Evolutionary conservation across 2,113 vertebrate species (phyloP).

Genomic region (Ursus arctos): DNA sequence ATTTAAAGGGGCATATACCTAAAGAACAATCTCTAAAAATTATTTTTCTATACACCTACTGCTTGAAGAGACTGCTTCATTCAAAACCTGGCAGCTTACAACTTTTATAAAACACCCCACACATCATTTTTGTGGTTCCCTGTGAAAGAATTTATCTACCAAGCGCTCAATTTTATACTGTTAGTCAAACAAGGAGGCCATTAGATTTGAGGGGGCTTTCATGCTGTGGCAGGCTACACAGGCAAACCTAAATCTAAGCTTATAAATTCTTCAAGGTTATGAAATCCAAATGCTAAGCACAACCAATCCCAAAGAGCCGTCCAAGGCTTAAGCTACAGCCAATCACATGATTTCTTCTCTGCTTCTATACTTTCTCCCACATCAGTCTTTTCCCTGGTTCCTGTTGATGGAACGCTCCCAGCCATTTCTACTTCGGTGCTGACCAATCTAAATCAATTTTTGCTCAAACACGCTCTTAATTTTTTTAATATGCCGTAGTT

Average conservation of each 20-base stretch:
- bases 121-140: background rate
- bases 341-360: background rate
- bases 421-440: background rate
- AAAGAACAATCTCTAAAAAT: background rate
- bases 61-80: background rate
- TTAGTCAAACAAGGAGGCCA: background rate
- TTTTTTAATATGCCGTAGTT: background rate
- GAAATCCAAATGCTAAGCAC: background rate
- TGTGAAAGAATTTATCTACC: background rate
- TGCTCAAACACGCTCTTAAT: background rate
- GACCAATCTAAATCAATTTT: background rate
- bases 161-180: background rate
- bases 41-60: background rate
- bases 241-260: background rate
- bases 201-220: background rate
- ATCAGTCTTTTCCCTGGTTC: background rate
- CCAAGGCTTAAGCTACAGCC: background rate
- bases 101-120: background rate
- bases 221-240: too few species aligned
- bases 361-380: background rate
- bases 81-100: conserved; percentile 31
- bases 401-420: background rate
- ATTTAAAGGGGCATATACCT: background rate
- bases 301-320: background rate
- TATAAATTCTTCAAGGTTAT: background rate